These are phyloP conservation scores for Tinamus guttatus DNA, from an alignment of 2,113 vertebrate species.

Conservation along the genomic window DNA sequence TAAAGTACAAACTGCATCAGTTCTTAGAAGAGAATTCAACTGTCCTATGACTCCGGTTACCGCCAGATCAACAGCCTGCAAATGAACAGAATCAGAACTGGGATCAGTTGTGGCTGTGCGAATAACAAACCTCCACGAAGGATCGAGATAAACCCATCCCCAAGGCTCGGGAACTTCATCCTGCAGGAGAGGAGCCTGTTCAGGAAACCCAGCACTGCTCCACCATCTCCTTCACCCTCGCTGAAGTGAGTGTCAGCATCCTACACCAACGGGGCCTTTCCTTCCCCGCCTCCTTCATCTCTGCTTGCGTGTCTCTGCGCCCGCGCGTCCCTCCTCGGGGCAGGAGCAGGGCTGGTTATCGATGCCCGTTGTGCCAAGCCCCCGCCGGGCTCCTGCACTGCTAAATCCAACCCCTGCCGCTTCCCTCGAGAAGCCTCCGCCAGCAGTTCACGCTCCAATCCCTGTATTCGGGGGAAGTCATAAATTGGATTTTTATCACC, in stretches of 20 bases:
- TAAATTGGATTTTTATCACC: background rate
- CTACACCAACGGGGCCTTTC: background rate
- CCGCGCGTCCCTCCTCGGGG: background rate
- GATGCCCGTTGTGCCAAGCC: accelerated
- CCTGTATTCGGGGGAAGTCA: background rate
- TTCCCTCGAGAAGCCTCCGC: background rate
- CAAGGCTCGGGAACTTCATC: background rate
- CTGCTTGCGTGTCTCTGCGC: no score
- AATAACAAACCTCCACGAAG: background rate
- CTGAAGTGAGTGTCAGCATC: background rate
- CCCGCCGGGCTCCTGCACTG: background rate
- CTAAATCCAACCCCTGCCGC: background rate
- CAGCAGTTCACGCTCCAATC: background rate
- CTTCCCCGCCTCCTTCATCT: background rate
- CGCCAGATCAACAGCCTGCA: background rate
- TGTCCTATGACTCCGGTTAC: background rate
- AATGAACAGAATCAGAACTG: background rate
- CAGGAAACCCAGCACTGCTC: background rate
- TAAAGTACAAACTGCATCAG: background rate
- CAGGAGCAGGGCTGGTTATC: background rate
- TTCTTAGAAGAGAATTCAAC: background rate
- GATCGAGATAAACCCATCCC: background rate
- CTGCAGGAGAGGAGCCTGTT: background rate
- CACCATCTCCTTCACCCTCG: background rate
- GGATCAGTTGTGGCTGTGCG: accelerated